Base-by-base conservation (phyloP, 2,797 vertebrate species). In the Xiphorhynchus erythropygius region DNA sequence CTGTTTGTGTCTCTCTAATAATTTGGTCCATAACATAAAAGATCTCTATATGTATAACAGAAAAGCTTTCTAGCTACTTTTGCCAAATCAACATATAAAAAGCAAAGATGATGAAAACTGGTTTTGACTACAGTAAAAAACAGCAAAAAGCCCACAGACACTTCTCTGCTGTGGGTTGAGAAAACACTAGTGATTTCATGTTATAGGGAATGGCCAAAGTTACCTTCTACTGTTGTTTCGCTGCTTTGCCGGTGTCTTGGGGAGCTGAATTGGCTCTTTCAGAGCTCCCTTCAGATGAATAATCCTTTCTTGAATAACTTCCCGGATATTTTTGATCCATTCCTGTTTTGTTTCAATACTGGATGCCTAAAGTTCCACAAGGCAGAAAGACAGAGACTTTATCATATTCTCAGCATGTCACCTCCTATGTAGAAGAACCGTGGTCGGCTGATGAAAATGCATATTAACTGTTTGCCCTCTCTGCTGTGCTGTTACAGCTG, bases 301-400 rank as follows among this genome's bases (percentile, higher is more conserved):
- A 96, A 99, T 99, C 96, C 99, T 98, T 97, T 99, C 99, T 96
- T 99, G 99, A 97, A 99, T 99, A 97, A 99, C 99, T 97, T 99
- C 99, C 67, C 99, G 98, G 94, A 99, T 99, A 96, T 99, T 99
- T 97, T 99, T 99, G 93, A 99, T 99, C 99, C 99, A 99, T 89
- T 99, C 99, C 97, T 99, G 99, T 96, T 99, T 99, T 41, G 98
- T 99, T 95, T 99, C 99, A 91, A 99, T 98, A 84, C 97, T 99
- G 92, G 99, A 99, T 5, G 99, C 99, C 99, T 99, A 90, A 16
- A 89, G 71, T 86, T 94, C 71, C 88, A 93, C 62, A 70, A 90
- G 67, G 73, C 60, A 96, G 90, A 95, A 92, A 69, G 67, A 86
- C 11, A 90, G 44, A 89, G 44, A 46, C 9, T 75, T 92, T 74